Evolutionary conservation across 2,113 vertebrate species (phyloP), one percentile per base, ranked within the genome.

Genomic region (Bagarius yarrelli): DNA sequence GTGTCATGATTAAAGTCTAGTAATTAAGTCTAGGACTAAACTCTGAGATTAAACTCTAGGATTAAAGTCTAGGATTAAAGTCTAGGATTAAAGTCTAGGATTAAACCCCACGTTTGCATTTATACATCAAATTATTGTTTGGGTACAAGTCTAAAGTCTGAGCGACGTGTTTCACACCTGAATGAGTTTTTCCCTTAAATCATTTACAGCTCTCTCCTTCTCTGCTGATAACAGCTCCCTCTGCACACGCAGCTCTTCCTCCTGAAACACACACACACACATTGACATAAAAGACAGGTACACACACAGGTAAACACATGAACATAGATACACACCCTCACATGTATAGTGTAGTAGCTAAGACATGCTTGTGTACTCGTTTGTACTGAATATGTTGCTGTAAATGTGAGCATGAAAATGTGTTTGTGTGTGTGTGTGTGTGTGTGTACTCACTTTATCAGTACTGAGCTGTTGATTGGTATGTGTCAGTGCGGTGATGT

Each of bases 101-200:
- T 47, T 47, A 8, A 47, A 40, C 36, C 36, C 44, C 11, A 8
- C 44, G 9, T 40, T 47, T 47, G 44, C 44, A 47, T 11, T 47
- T 6, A 47, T 47, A 47, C 5, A 47, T 47, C 44, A 47, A 47
- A 47, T 47, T 8, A 11, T 47, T 9, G 44, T 47, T 47, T 47
- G 44, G 44, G 5, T 47, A 8, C 9, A 47, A 47, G 9, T 47
- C 44, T 47, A 47, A 11, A 47, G 36, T 40, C 44, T 47, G 9
- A 63, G 30, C 18, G 12, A 74, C 30, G n/a, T 13, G 9, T 44
- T 18, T 40, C 25, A 50, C 79, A 93, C 93, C 90, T 93, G 89
- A 77, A 85, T 83, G 74, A 88, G 91, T 32, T 79, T 87, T 25
- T 92, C 85, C 85, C 89, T 92, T 5, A 93, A 70, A 61, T 86